Conservation (phyloP, 2,888 invertebrate species). For the Drosophila tripunctata region DNA sequence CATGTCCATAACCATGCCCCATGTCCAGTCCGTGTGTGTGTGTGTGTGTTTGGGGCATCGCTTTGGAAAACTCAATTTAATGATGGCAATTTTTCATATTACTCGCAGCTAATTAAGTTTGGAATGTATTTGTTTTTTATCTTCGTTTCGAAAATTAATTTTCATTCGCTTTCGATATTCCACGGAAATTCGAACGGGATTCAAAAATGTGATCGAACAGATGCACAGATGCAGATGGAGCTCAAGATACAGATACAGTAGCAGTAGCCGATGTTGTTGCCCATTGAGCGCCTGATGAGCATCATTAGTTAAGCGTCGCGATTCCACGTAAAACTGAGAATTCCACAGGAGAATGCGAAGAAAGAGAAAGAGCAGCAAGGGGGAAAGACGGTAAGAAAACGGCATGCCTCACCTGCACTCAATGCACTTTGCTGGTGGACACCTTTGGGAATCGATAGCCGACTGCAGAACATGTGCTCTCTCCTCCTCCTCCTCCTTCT, state of each 20-base stretch:
- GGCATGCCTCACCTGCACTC: conserved; percentile 66
- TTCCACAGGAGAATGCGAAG: conserved; percentile 17
- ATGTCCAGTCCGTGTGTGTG: conserved; percentile 8
- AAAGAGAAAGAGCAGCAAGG: conserved; percentile 4
- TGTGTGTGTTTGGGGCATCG: not conserved
- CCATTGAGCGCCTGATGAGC: conserved; percentile 75
- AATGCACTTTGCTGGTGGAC: conserved; percentile 72
- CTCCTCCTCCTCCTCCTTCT: no score
- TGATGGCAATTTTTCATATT: conserved; percentile 75
- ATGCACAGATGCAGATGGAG: conserved; percentile 52
- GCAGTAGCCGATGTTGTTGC: conserved; percentile 60
- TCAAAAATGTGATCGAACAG: conserved; percentile 20
- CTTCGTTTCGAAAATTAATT: conserved; percentile 55
- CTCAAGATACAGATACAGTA: conserved; percentile 23
- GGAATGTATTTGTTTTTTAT: conserved; percentile 29
- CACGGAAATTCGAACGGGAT: conserved; percentile 44
- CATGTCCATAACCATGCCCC: conserved; percentile 27
- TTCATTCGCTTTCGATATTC: conserved; percentile 54
- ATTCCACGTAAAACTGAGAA: conserved; percentile 73
- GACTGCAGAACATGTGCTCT: conserved; percentile 29
- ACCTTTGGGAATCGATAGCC: conserved; percentile 45
- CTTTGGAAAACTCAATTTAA: conserved; percentile 67
- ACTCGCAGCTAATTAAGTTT: conserved; percentile 68
- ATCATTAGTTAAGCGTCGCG: conserved; percentile 80
- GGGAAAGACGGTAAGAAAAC: not conserved